Evolutionary conservation across 2,888 invertebrate genomes (phyloP).

Genomic region (Acleris literana): DNA sequence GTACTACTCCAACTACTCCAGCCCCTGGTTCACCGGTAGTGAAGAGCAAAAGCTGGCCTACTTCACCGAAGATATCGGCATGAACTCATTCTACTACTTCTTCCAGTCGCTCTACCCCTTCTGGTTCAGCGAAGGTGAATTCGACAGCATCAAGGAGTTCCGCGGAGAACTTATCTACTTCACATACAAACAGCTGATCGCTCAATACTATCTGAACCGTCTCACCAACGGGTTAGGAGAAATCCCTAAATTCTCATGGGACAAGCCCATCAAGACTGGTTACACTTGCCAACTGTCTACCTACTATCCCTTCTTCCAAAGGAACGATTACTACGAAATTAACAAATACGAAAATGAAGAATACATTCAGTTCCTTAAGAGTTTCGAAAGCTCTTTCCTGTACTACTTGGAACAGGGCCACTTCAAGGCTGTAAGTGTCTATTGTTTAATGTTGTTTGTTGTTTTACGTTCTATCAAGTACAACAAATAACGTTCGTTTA

Average conservation of each 20-base stretch:
- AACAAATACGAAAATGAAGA: constrained; percentile 76
- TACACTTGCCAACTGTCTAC: constrained; percentile 55
- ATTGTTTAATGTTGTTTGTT: neutral
- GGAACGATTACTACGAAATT: constrained; percentile 84
- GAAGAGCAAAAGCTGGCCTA: constrained; percentile 85
- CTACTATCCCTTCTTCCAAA: constrained; percentile 79
- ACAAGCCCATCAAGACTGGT: constrained; percentile 78
- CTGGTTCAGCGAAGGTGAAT: constrained; percentile 84
- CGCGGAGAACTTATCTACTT: constrained; percentile 87
- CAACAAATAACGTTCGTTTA: neutral
- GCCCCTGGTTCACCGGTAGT: constrained; percentile 75
- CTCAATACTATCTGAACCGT: constrained; percentile 88
- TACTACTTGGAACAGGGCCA: constrained; percentile 81
- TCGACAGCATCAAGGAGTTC: constrained; percentile 76
- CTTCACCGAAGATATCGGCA: constrained; percentile 88
- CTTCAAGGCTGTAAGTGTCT: constrained; percentile 83
- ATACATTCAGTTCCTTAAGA: constrained; percentile 80
- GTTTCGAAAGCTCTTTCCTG: constrained; percentile 82
- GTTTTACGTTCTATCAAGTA: neutral
- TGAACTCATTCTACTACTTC: constrained; percentile 87
- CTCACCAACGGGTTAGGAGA: constrained; percentile 83
- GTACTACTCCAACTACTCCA: constrained; percentile 84
- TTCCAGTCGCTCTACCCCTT: constrained; percentile 85
- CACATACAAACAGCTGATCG: constrained; percentile 86
- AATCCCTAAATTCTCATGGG: constrained; percentile 84